Evolutionary conservation across 2,888 invertebrate species (phyloP).

Genomic region (Orchesella flavescens): DNA sequence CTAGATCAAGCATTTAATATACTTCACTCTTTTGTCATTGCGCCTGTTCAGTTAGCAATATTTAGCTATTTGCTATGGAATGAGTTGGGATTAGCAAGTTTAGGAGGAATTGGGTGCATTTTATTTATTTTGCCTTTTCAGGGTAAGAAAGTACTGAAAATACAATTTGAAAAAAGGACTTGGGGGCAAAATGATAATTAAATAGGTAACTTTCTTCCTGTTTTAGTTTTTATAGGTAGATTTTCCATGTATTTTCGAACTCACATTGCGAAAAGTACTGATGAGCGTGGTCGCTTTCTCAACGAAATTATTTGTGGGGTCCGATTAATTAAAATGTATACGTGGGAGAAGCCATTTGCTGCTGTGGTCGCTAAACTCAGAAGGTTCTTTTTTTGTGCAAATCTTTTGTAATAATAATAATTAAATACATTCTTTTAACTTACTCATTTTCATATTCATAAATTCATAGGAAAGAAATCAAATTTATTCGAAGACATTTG

Average conservation of each 20-base stretch:
- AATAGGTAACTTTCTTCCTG: too few species aligned
- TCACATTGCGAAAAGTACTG: slow-evolving; percentile 26
- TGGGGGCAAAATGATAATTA: too few species aligned
- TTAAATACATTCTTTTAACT: too few species aligned
- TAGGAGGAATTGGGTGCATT: slow-evolving; percentile 86
- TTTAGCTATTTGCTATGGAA: slow-evolving; percentile 86
- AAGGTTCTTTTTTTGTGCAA: too few species aligned
- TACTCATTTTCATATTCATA: too few species aligned
- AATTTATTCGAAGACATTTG: slow-evolving; percentile 36
- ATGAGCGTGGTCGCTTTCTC: slow-evolving; percentile 35
- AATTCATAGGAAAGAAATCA: slow-evolving; percentile 20
- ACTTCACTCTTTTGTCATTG: slow-evolving; percentile 92
- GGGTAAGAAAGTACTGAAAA: too few species aligned
- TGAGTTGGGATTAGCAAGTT: slow-evolving; percentile 81
- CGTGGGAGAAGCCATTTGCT: slow-evolving; percentile 49
- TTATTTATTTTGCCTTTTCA: slow-evolving; percentile 88
- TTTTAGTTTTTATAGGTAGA: slow-evolving; percentile 75
- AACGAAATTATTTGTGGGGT: slow-evolving; percentile 45
- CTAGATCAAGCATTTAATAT: slow-evolving; percentile 93
- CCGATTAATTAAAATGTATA: slow-evolving; percentile 48
- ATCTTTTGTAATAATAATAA: too few species aligned
- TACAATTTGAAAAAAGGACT: too few species aligned
- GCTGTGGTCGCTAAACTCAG: slow-evolving; percentile 24
- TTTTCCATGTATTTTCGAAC: slow-evolving; percentile 43
- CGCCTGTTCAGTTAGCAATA: slow-evolving; percentile 86